Base-by-base conservation (phyloP, 2,113 vertebrate genomes). In the Brachyistius frenatus region DNA sequence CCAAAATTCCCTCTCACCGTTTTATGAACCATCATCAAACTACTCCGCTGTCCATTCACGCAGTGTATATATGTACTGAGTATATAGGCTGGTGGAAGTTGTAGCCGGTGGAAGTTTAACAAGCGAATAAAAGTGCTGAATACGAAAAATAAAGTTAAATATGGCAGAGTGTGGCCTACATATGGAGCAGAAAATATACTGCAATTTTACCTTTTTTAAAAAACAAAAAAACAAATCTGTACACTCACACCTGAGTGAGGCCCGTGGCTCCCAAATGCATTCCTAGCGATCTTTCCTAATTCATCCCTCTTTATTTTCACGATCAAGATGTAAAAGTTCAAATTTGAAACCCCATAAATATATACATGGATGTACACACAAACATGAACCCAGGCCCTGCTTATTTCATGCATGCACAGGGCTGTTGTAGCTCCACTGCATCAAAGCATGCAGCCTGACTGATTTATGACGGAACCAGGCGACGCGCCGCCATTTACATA, bases 401-500 rank as follows among this genome's bases (percentile, higher is more conserved):
- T 39, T 30, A 53, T 10, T 11, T 37, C 80, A 13, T 37, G 66
- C 62, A 54, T n/a, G 76, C 66, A 54, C 13, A 58, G 41, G 33
- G 72, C 65, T 7, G 70, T 53, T 63, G 64, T 13, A 56, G 55
- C 73, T 73, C 66, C 73, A 15, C 76, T 35, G 66, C 71, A 83
- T 81, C 78, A 79, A 23, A 64, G 14, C 52, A 67, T 49, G 65
- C 68, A 79, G 74, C 76, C 92, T 84, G 94, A 94, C 94, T 95
- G 96, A 96, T 96, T 97, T 95, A 96, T 93, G 93, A 94, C 94
- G 95, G 94, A 94, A 93, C 95, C 95, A 14, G 69, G 62, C 83
- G 70, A 72, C 76, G 94, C 90, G 92, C 93, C 93, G 61, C 93
- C 93, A 95, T 96, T 96, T 96, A 94, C 96, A 95, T 95, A 95